A percentile compares a stretch with the other conserved stretches of the same genome.
Conservation (phyloP, 2,113 vertebrate species). For the Hypanus sabinus region DNA sequence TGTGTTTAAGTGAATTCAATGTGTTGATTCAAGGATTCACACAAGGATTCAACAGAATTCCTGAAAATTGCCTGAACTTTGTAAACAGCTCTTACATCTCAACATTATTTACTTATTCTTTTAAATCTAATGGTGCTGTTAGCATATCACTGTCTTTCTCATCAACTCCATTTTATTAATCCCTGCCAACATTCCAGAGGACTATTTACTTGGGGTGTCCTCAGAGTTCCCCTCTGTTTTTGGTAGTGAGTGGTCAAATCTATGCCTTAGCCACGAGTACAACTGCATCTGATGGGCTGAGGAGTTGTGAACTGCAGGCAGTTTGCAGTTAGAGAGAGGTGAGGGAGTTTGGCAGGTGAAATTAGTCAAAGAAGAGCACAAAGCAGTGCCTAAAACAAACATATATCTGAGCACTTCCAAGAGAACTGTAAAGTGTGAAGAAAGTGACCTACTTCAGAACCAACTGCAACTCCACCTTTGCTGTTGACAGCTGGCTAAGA, state of each 20-base stretch:
- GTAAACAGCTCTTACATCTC: neutral
- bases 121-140: neutral
- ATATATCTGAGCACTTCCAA: neutral
- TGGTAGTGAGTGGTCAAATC: neutral
- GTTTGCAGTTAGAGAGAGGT: too few species aligned
- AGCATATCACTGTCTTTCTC: neutral
- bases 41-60: too few species aligned
- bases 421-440: neutral
- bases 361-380: neutral
- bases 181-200: neutral
- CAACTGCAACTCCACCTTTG: neutral
- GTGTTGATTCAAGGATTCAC: too few species aligned
- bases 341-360: too few species aligned
- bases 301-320: too few species aligned
- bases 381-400: neutral
- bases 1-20: neutral
- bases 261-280: neutral
- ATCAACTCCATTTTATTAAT: neutral
- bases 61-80: neutral
- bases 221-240: neutral
- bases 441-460: neutral
- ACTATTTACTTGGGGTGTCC: neutral
- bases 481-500: neutral
- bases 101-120: neutral
- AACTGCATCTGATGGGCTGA: neutral